Evolutionary conservation across 1,140 invertebrate genomes (phyloP), one percentile per base, ranked within the genome.

Genomic region (Colletes latitarsis): DNA sequence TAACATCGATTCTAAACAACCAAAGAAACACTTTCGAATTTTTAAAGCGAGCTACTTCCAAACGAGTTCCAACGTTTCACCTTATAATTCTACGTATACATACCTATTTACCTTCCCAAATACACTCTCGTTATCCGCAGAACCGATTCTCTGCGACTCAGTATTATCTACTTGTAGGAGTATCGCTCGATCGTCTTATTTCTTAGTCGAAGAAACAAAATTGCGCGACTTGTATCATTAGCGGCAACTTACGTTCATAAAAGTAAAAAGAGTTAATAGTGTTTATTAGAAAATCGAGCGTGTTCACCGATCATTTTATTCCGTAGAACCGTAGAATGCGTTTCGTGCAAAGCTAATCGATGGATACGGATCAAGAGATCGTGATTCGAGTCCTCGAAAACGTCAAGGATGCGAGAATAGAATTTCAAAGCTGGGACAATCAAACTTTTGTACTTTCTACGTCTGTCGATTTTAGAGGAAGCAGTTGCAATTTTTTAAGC

Each of bases 81-180:
- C 21, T 12, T 39, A 62, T 39, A 30, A 30, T 62, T 62, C 39
- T 39, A 41, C 14, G 62, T 41, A 10, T 43, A 52, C 14, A 12
- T 10, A 52, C 52, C 14, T 52, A 52, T 52, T 12, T 4, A 15
- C 52, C 58, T 60, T 19, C 15, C 60, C 63, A 63, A 62, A 8
- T 30, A 43, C 30, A 30, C 30, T 30, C 30, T 30, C 30, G 30
- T 30, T 1, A 30, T 30, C 30, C 30, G 30, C 30, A 30, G 30
- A 30, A 30, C 30, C 30, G 30, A 30, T 30, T 30, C 30, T 30
- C 46, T 30, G 58, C 63, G 79, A 52, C 70, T 58, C 77, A 80
- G 77, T 82, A 82, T 82, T 82, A 82, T 80, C 79, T 82, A 82
- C 19, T 60, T 77, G 70, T 82, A 68, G 53, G 58, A 30, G 55